Evolutionary conservation across 2,113 vertebrate genomes (phyloP).

Genomic region (Daphoenositta chrysoptera): DNA sequence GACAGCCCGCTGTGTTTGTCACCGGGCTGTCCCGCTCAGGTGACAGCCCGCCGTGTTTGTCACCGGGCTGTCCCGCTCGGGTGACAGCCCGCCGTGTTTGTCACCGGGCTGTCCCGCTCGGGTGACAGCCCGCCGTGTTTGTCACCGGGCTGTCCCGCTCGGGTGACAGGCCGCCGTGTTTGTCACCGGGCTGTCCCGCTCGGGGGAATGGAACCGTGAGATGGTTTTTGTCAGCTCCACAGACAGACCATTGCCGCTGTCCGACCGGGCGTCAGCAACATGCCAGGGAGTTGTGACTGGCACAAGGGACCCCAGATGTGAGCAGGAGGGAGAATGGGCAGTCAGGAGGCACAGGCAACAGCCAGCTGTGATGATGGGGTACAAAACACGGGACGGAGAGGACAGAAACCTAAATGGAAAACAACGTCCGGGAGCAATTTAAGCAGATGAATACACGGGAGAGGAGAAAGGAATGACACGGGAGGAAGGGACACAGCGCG

Average conservation of each 20-base stretch:
- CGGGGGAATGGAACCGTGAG: not conserved
- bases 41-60: not conserved
- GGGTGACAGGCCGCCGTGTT: not conserved
- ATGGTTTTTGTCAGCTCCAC: not conserved
- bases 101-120: not conserved
- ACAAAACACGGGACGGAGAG: not conserved
- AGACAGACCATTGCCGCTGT: not conserved
- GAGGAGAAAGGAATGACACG: not conserved
- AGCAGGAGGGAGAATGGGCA: not conserved
- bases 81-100: not conserved
- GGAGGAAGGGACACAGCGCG: not conserved
- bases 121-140: not conserved
- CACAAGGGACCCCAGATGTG: not conserved
- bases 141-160: not conserved
- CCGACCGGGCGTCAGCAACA: not conserved
- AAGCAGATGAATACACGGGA: not conserved
- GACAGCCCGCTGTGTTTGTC: not conserved
- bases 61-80: not conserved
- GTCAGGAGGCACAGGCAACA: not conserved
- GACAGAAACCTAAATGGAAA: not conserved
- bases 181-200: not conserved
- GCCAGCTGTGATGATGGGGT: not conserved
- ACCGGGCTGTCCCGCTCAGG: not conserved
- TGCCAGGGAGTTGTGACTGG: not conserved
- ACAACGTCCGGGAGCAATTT: fast-evolving